Base-by-base conservation (phyloP, 2,888 invertebrate species). In the Minunthozetes semirufus region DNA sequence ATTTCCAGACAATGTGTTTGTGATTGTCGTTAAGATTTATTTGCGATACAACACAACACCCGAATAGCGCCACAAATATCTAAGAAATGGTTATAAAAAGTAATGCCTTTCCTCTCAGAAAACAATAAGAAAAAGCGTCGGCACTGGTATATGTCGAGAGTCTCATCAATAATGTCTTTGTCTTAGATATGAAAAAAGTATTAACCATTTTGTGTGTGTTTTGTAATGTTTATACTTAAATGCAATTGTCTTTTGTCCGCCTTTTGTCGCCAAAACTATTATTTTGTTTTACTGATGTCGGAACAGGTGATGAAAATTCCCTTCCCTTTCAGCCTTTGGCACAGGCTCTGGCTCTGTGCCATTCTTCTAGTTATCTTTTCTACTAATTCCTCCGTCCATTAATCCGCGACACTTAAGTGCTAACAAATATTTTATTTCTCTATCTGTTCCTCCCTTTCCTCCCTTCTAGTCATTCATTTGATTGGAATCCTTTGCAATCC, bases 231-330 rank as follows among this genome's bases (percentile, higher is more conserved):
- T 33, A 33, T 33, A 33, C 33, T 19, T 19, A 53, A 53, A 53
- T 19, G 19, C 53, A 53, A 53, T 53, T 53, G 53, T 53, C 53
- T 53, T 53, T 53, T 19, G 8, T 53, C 15, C 19, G 53, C 19
- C 53, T 53, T 53, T 53, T 19, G 8, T 53, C 15, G 53, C 53
- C 46, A 48, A 48, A 48, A 48, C 17, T 13, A 48, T 48, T 48
- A 48, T 48, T 48, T 50, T 50, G 11, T 50, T 50, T 50, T 50
- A n/a, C 59, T 17, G 19, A 22, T 59, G 61, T 29, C 11, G 25
- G 66, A 13, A 66, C 66, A 66, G 66, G 66, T 66, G 66, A 66
- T 33, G 29, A 66, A 38, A 53, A 53, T 53, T 53, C 53, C 19
- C n/a, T 53, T 33, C 8, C 33, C 33, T 33, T n/a, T 33, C 33